Evolutionary conservation across 2,113 vertebrate species (phyloP).

Genomic region (Psettodes erumei): DNA sequence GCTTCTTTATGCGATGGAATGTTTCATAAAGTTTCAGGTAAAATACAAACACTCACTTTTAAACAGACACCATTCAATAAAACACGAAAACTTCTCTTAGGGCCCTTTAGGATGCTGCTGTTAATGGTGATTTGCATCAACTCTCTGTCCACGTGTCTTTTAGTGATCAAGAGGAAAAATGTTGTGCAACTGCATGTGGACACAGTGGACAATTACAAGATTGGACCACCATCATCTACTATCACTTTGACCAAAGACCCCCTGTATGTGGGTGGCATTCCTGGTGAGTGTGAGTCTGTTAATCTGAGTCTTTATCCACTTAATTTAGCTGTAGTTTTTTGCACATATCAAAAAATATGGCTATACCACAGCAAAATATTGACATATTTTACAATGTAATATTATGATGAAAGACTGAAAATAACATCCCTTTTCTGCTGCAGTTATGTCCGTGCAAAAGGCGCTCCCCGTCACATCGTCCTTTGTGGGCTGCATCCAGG

Average conservation of each 20-base stretch:
- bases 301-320: neutral
- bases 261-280: slow-evolving; percentile 89
- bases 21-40: slow-evolving; percentile 93
- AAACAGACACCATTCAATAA: too few relatives aligned
- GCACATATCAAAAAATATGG: neutral
- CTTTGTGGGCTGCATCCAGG: slow-evolving; percentile 89
- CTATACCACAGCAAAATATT: neutral
- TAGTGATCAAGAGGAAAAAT: slow-evolving; percentile 88
- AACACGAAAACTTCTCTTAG: neutral
- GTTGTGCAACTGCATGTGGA: slow-evolving; percentile 87
- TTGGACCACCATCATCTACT: slow-evolving; percentile 69
- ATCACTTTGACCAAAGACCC: slow-evolving; percentile 70
- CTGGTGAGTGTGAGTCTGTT: slow-evolving; percentile 83
- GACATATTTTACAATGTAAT: neutral
- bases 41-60: neutral
- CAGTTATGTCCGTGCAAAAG: slow-evolving; percentile 41
- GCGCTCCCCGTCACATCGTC: slow-evolving; percentile 81
- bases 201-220: slow-evolving; percentile 81
- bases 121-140: neutral
- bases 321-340: neutral
- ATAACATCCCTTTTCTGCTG: slow-evolving; percentile 22
- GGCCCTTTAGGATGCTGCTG: neutral
- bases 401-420: too few relatives aligned
- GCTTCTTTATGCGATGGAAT: slow-evolving; percentile 87
- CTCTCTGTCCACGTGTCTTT: slow-evolving; percentile 4